Conservation (phyloP, 2,888 invertebrate genomes). For the Tryphoninae sp. region DNA sequence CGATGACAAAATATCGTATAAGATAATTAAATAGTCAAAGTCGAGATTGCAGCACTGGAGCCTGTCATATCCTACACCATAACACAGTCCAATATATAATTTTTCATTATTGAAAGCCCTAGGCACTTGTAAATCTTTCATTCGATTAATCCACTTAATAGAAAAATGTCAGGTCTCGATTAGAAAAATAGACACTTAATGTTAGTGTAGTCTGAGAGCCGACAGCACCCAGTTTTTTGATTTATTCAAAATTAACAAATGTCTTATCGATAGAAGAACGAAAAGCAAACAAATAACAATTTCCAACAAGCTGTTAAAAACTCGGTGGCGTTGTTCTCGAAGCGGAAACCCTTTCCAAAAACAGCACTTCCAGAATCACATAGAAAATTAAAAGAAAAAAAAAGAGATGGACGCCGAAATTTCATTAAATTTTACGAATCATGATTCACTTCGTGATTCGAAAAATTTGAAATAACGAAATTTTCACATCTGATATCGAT, state of each 20-base stretch:
- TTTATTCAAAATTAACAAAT: neutral
- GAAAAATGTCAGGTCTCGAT: conserved; percentile 51
- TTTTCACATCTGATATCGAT: conserved; percentile 65
- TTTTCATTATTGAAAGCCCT: conserved; percentile 30
- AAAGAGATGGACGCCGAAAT: conserved; percentile 50
- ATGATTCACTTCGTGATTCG: conserved; percentile 64
- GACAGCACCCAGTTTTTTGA: conserved; percentile 47
- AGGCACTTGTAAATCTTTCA: conserved; percentile 53
- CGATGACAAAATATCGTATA: neutral
- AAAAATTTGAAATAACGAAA: conserved; percentile 69
- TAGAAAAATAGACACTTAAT: conserved; percentile 61
- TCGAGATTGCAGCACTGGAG: conserved; percentile 40
- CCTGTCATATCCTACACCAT: conserved; percentile 40
- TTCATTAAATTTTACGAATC: conserved; percentile 43
- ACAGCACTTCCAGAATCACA: conserved; percentile 54
- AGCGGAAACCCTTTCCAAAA: conserved; percentile 53
- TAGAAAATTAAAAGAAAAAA: conserved; percentile 33
- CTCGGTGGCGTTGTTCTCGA: conserved; percentile 59
- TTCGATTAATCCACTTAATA: conserved; percentile 49
- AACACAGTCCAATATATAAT: conserved; percentile 36
- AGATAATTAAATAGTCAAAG: neutral
- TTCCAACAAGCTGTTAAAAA: conserved; percentile 4
- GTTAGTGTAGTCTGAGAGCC: conserved; percentile 56
- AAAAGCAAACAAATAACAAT: neutral
- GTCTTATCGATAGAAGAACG: neutral